Percentiles rank a stretch among this genome's conserved stretches.
Conservation (phyloP, 2,797 vertebrate species). For the Premnoplex brunnescens region DNA sequence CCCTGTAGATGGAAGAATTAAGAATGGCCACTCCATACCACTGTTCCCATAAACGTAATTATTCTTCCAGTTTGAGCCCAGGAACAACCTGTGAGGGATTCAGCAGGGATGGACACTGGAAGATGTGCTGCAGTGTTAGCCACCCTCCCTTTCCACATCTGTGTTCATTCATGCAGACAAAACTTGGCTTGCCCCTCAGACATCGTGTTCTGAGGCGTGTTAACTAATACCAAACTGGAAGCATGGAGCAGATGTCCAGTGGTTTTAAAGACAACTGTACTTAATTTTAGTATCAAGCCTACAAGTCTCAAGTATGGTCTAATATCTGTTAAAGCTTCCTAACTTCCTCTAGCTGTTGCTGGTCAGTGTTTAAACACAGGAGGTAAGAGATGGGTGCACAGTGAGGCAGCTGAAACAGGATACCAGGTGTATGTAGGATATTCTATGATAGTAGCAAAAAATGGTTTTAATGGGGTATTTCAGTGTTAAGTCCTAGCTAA, state of each 20-base stretch:
- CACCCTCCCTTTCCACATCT: neutral
- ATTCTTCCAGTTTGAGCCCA: conserved; percentile 47
- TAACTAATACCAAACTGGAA: neutral
- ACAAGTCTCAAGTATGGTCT: neutral
- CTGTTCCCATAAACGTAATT: conserved; percentile 67
- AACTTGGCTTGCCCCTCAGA: neutral
- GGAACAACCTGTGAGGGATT: conserved; percentile 49
- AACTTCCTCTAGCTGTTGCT: neutral
- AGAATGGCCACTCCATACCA: conserved; percentile 66
- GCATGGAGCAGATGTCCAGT: neutral
- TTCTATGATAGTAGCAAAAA: neutral
- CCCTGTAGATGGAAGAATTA: conserved; percentile 54
- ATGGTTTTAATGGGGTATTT: neutral
- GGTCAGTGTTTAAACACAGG: neutral
- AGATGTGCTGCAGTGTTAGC: neutral
- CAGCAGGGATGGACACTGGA: neutral
- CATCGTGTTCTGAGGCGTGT: neutral
- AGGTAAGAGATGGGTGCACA: neutral
- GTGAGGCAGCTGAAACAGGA: neutral
- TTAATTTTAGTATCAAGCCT: neutral
- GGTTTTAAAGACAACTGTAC: neutral
- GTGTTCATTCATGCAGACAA: neutral
- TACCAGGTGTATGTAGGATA: neutral
- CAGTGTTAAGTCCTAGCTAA: neutral
- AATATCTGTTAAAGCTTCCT: neutral